Base-by-base conservation (phyloP, 30 jellyfish, hydroid and myxozoan genomes). In the Turritopsis dohrnii region DNA sequence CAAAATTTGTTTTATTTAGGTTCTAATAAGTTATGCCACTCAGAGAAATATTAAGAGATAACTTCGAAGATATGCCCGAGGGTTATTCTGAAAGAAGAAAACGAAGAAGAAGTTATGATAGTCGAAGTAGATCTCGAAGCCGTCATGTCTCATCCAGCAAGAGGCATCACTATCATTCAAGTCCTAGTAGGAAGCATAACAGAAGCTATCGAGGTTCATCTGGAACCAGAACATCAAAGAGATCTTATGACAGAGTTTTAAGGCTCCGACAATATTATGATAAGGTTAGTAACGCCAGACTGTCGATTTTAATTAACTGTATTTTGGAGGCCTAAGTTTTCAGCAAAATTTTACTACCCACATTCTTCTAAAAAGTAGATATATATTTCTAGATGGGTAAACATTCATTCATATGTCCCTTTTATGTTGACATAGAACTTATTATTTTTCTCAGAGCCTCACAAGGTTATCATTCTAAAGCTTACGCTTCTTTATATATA, bases 121-220 rank as follows among this genome's bases (percentile, higher is more conserved):
- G 80, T 20, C 65, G 87, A 22, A 80, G 81, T 65, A 53, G 87
- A 28, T 80, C 87, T 41, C 52, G 79, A 31, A 80, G 87, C 28
- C 66, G 72, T 52, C 85, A 60, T 77, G 84, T 53, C 19, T 69
- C 28, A 8, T 69, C 77, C 28, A 69, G 77, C 4, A 69, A 27
- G 19, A 69, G 77, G 22, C 77, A 69, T 80, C 87, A 53, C 87
- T 21, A 65, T 52, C 21, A 52, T 28, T 41, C 79, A 16, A 86
- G 96, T 65, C 52, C 90, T 22, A 87, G 81, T 28, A 85, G 90
- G 81, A 79, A 83, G 74, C 90, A 84, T 28, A 69, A 69, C 77
- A 53, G 97, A 65, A 73, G 76, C 26, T 86, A 80, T 72, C 84
- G 97, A 54, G 97, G 97, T 22, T 91, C 97, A 22, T 91, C 97